These are phyloP conservation scores for Neogale vison DNA, from an alignment of 2,113 vertebrate genomes.

Conservation along the genomic window DNA sequence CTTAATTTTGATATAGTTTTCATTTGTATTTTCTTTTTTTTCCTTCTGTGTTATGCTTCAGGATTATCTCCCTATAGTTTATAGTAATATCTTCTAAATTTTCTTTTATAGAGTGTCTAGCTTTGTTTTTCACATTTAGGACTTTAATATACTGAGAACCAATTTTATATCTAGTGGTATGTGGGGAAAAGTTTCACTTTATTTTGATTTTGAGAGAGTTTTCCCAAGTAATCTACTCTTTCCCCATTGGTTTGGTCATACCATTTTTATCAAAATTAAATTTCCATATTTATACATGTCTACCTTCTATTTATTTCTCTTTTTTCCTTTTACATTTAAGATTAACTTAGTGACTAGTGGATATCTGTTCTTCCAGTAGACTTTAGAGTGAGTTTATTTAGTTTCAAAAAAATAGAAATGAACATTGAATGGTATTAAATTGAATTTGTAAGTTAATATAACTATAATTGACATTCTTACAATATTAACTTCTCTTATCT, in stretches of 20 bases:
- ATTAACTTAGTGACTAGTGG: background rate
- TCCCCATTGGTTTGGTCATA: background rate
- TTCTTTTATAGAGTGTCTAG: background rate
- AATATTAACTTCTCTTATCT: background rate
- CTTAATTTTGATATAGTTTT: background rate
- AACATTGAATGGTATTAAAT: background rate
- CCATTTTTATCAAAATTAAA: background rate
- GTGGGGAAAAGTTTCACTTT: background rate
- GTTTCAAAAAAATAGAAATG: background rate
- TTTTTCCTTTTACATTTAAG: background rate
- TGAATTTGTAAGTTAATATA: background rate
- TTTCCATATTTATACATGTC: background rate
- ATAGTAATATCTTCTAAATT: background rate
- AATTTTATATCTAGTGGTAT: background rate
- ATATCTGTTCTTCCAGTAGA: background rate
- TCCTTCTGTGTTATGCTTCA: background rate
- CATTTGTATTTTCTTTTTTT: background rate
- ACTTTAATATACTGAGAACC: background rate
- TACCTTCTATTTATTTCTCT: background rate
- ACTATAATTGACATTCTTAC: background rate
- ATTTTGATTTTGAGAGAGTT: background rate
- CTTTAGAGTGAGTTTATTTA: background rate
- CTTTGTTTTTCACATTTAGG: background rate
- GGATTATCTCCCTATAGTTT: background rate
- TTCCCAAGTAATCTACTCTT: background rate